phyloP scores from a whole-genome alignment of 1,140 invertebrate genomes.

The Sarcophaga peregrina region DNA sequence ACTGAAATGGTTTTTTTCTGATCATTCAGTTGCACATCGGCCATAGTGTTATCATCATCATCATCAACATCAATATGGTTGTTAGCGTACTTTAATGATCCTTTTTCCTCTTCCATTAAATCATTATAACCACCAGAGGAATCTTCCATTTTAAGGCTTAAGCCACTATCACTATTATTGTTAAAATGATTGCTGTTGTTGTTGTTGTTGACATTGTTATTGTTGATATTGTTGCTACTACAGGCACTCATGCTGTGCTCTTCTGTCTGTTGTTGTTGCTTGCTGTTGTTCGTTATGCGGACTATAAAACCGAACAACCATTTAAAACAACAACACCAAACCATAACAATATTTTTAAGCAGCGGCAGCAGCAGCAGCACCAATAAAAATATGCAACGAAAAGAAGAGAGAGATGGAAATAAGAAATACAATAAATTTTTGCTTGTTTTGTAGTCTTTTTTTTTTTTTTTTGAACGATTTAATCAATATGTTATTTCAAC shows the following conservation, averaged over 20 bases:
- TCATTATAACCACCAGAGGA: conserved; percentile 14
- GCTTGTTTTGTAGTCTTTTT: too few species aligned
- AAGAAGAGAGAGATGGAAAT: background rate
- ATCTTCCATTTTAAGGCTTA: conserved; percentile 32
- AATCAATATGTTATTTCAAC: background rate
- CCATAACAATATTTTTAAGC: background rate
- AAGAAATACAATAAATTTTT: too few species aligned
- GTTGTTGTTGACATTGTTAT: conserved; percentile 9
- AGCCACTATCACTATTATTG: conserved; percentile 37
- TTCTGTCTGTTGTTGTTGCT: background rate
- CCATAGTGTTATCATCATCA: background rate
- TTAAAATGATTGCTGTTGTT: background rate
- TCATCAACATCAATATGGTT: background rate
- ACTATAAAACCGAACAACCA: background rate
- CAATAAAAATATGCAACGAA: background rate
- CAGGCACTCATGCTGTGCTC: conserved; percentile 5
- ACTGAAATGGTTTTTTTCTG: background rate
- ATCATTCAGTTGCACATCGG: background rate
- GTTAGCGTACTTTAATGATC: too few species aligned
- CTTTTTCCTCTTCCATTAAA: background rate
- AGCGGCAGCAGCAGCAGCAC: background rate
- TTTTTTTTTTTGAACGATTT: background rate
- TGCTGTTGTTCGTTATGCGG: conserved; percentile 13
- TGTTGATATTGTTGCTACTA: background rate
- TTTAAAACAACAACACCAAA: too few species aligned